Percentiles rank a stretch among this genome's conserved stretches.
Conservation (phyloP, 2,888 invertebrate genomes). For the Alloplasta piceator region DNA sequence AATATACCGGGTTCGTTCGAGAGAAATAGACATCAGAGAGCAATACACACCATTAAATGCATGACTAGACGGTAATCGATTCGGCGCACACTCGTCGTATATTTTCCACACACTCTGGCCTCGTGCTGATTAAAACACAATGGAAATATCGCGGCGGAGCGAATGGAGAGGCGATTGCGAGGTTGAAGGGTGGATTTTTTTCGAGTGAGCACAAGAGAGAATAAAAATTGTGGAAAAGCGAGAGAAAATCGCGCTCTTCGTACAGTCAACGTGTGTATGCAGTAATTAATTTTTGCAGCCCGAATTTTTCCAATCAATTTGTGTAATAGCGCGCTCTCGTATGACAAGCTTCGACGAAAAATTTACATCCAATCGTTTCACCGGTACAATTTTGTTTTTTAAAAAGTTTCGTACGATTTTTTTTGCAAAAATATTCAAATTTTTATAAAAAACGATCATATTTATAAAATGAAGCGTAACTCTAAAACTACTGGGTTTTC, state of each 20-base stretch:
- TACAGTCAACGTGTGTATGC: not conserved
- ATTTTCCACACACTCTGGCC: conserved; percentile 5
- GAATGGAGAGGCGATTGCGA: not conserved
- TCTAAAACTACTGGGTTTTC: too few relatives aligned
- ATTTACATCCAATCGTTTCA: not conserved
- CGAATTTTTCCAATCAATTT: conserved; percentile 40
- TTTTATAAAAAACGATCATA: too few relatives aligned
- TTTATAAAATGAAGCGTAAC: too few relatives aligned
- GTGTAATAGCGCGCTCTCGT: conserved; percentile 9
- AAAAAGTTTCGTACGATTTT: too few relatives aligned
- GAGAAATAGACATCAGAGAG: conserved; percentile 18
- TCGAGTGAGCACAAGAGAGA: conserved; percentile 1
- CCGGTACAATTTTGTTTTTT: too few relatives aligned
- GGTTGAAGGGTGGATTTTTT: conserved; percentile 2
- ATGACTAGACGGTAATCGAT: conserved; percentile 59
- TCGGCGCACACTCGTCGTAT: conserved; percentile 43
- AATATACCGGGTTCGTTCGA: conserved; percentile 29
- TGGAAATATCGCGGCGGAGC: conserved; percentile 37
- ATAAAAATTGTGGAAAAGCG: not conserved
- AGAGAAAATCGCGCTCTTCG: conserved; percentile 24
- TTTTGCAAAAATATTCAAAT: too few relatives aligned
- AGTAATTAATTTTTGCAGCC: conserved; percentile 30
- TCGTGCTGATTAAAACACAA: conserved; percentile 58
- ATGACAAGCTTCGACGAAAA: not conserved
- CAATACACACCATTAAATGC: conserved; percentile 53